Evolutionary conservation across 23 tunicate genomes (phyloP).

Genomic region (Trididemnum nubilum): DNA sequence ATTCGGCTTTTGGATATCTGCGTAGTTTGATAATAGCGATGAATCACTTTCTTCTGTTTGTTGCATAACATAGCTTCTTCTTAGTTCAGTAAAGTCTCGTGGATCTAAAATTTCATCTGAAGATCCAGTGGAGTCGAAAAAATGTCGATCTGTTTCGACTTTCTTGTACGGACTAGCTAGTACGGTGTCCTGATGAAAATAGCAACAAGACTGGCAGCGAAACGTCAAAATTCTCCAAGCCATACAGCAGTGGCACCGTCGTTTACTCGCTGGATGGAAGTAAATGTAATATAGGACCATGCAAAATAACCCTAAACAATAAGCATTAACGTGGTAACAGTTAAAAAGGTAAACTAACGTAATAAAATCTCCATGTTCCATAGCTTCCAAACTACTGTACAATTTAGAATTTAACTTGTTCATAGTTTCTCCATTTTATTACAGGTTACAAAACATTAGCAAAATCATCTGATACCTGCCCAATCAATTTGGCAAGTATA

Average conservation of each 20-base stretch:
- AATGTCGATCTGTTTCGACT: conserved; percentile 11
- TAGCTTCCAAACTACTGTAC: too few species aligned
- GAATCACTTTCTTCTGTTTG: background rate
- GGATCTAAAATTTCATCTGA: conserved; percentile 39
- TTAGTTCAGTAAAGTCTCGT: conserved; percentile 47
- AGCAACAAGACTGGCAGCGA: conserved; percentile 29
- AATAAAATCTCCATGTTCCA: too few species aligned
- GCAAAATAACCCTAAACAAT: conserved; percentile 56
- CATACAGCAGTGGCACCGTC: conserved; percentile 78
- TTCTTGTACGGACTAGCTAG: conserved; percentile 44
- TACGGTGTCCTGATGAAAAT: background rate
- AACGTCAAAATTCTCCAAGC: conserved; percentile 25
- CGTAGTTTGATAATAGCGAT: too few species aligned
- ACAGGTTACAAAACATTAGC: too few species aligned
- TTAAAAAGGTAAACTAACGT: too few species aligned
- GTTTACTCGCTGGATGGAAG: conserved; percentile 84
- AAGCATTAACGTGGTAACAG: background rate
- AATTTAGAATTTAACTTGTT: too few species aligned
- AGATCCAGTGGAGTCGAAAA: conserved; percentile 36
- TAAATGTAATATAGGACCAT: conserved; percentile 72
- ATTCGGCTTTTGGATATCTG: background rate
- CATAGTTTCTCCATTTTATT: too few species aligned
- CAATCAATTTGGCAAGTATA: too few species aligned
- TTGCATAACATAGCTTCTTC: conserved; percentile 36
- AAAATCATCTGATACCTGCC: too few species aligned